Conservation (phyloP, 2,888 invertebrate genomes). For the Pardosa pseudoannulata region DNA sequence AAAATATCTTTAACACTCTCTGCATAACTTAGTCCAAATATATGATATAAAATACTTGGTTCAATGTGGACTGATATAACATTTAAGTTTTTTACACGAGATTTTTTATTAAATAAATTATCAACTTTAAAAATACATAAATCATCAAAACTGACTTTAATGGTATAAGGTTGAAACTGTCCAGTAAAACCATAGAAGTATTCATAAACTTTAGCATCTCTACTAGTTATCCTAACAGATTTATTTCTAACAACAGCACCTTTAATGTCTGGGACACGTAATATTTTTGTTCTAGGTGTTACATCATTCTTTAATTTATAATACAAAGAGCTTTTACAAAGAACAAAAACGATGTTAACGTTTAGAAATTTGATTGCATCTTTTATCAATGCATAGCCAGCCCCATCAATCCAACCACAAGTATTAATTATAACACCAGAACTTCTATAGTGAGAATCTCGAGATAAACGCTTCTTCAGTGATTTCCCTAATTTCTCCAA, state of each 20-base stretch:
- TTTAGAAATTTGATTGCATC: conserved; percentile 95
- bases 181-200: conserved; percentile 95
- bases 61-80: conserved; percentile 87
- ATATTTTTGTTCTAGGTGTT: conserved; percentile 93
- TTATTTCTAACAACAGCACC: conserved; percentile 86
- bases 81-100: conserved; percentile 79
- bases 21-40: conserved; percentile 78
- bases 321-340: conserved; percentile 96
- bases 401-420: conserved; percentile 95
- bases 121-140: conserved; percentile 85
- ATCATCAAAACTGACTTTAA: conserved; percentile 93
- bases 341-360: conserved; percentile 83
- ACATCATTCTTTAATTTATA: conserved; percentile 95
- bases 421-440: conserved; percentile 96
- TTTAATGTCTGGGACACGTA: conserved; percentile 83
- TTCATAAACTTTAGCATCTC: conserved; percentile 90
- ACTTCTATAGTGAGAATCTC: conserved; percentile 74
- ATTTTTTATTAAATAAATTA: neutral
- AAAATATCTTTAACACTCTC: conserved; percentile 88
- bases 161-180: conserved; percentile 91
- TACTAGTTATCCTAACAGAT: conserved; percentile 83
- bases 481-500: conserved; percentile 90
- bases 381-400: conserved; percentile 89
- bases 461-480: conserved; percentile 83
- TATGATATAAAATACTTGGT: conserved; percentile 18